A percentile compares a stretch with the other conserved stretches of the same genome.
These are phyloP conservation scores for Xylota segnis DNA, from an alignment of 2,888 invertebrate species.

Conservation along the genomic window DNA sequence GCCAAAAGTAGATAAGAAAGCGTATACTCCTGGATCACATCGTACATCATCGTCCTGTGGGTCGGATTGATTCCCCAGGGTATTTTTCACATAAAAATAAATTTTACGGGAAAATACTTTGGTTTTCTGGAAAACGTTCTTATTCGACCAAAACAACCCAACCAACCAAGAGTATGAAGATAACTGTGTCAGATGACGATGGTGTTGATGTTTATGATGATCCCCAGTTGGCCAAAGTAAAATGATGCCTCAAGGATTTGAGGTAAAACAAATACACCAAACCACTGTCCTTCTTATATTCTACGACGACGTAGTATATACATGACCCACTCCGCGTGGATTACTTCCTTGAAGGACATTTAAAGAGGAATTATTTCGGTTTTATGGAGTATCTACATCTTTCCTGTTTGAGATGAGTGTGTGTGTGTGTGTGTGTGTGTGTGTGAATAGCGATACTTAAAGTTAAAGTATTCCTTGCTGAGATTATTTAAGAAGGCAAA, in stretches of 20 bases:
- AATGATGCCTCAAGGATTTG: slow-evolving; percentile 22
- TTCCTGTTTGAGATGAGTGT: too few species aligned
- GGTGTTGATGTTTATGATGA: slow-evolving; percentile 28
- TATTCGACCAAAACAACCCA: neutral
- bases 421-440: too few species aligned
- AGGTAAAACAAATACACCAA: slow-evolving; percentile 5
- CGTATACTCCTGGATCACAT: neutral
- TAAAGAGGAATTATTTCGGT: neutral
- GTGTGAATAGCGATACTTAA: too few species aligned
- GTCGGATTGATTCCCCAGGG: neutral
- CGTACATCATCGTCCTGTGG: neutral
- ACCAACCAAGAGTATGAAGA: neutral
- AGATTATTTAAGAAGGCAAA: too few species aligned
- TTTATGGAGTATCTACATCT: neutral
- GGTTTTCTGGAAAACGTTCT: neutral
- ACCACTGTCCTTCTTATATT: neutral
- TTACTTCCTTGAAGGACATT: slow-evolving; percentile 6
- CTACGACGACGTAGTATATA: neutral
- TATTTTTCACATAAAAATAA: slow-evolving; percentile 15
- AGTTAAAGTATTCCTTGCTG: too few species aligned
- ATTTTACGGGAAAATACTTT: slow-evolving; percentile 14
- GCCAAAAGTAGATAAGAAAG: neutral
- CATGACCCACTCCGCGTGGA: neutral
- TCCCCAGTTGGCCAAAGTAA: slow-evolving; percentile 1
- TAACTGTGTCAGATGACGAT: slow-evolving; percentile 25